Base-by-base conservation (phyloP, 1,140 invertebrate species). In the Parasteatoda tepidariorum region DNA sequence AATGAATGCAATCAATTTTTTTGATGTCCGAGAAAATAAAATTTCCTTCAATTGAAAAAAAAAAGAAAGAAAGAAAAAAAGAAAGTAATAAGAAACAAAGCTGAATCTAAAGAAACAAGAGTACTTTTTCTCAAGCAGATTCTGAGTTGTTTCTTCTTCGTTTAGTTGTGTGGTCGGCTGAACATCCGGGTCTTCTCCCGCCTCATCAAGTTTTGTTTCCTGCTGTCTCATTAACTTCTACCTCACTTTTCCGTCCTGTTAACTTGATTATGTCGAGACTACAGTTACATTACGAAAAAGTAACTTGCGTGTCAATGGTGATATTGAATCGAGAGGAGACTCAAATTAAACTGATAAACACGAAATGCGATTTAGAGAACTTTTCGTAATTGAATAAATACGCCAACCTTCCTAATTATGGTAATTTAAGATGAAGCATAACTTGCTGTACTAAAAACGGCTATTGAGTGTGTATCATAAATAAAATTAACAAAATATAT, bases 161-260 rank as follows among this genome's bases (percentile, higher is more conserved):
- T 75, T 57, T 74, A 22, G 7, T 13, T n/a, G 55, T 26, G 26
- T 74, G 71, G 71, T 74, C 54, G n/a, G 31, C 0, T 74, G 71
- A 62, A 31, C 73, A 75, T 54, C 57, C 26, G 18, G 15, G 57
- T 26, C 38, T 48, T 78, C 48, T 33, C 6, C 13, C 61, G 74
- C 61, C 61, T 66, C 74, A 66, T 31, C 74, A 66, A 62, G 74
- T 66, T 78, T 78, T 78, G 61, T 78, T 78, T 78, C 74, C 59
- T 78, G 74, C 55, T 78, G 61, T 78, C 74, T 78, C 74, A 78
- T 78, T 78, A 78, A 62, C 74, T 78, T 55, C 34, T 30, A 78
- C 34, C 59, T n/a, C 34, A 66, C 38, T 31, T 28, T 66, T 62
- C 55, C 73, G 33, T 75, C 34, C 22, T 75, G 73, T 66, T 78